Conservation (phyloP, 2,797 vertebrate species). For the Crypturellus tataupa region DNA sequence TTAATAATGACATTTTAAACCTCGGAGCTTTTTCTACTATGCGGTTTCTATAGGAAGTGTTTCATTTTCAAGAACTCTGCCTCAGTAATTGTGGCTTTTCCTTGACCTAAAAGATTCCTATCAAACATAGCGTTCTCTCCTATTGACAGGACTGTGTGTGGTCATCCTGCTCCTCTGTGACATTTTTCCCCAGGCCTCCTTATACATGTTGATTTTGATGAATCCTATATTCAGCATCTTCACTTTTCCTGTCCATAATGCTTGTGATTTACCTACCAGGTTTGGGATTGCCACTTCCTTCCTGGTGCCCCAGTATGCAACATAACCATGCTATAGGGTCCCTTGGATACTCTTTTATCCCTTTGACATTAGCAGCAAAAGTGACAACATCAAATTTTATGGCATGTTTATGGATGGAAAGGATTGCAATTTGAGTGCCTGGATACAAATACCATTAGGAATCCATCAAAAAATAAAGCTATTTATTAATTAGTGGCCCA, state of each 20-base stretch:
- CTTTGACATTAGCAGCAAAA: not conserved
- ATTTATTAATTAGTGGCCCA: not conserved
- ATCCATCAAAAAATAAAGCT: not conserved
- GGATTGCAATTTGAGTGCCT: not conserved
- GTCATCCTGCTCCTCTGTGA: not conserved
- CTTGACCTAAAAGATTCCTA: not conserved
- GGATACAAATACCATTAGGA: not conserved
- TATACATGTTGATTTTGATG: not conserved
- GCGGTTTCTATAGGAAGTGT: not conserved
- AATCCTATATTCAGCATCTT: not conserved
- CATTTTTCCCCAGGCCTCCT: not conserved
- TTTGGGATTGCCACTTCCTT: not conserved
- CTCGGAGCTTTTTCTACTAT: not conserved
- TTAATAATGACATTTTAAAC: not conserved
- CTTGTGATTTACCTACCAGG: not conserved
- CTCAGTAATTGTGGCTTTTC: not conserved
- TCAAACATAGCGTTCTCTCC: not conserved
- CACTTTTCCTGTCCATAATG: not conserved
- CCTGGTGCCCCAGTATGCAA: not conserved
- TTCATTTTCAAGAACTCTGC: not conserved
- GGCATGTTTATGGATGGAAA: not conserved
- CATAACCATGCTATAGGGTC: not conserved
- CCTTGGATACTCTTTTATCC: not conserved
- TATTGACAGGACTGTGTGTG: not conserved
- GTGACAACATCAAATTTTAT: not conserved